Percentiles rank a stretch among this genome's conserved stretches.
Evolutionary conservation across 2,797 vertebrate species (phyloP).

Genomic region (Sciaenops ocellatus): DNA sequence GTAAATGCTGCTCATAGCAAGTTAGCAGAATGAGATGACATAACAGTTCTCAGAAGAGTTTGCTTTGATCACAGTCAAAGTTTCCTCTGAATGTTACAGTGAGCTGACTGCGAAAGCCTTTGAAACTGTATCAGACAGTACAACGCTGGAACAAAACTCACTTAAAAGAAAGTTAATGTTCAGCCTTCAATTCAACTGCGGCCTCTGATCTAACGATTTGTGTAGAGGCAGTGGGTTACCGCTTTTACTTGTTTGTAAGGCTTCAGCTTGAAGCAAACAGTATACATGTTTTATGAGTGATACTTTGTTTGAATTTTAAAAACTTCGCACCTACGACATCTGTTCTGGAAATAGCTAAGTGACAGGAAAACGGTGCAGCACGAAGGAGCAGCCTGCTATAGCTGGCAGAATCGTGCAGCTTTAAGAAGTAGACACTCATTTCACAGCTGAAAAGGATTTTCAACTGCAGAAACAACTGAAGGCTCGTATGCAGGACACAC

Average conservation of each 20-base stretch:
- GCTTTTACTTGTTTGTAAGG: conserved; percentile 26
- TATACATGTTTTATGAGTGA: conserved; percentile 49
- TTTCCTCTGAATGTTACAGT: conserved; percentile 1
- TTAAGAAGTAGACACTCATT: conserved; percentile 10
- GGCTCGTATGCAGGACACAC: conserved; percentile 25
- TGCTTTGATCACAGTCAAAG: conserved; percentile 9
- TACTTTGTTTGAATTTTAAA: conserved; percentile 43
- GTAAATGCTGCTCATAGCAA: background rate
- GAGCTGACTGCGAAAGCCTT: conserved; percentile 10
- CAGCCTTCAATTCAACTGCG: conserved; percentile 5
- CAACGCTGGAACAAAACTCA: conserved; percentile 10
- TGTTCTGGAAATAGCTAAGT: conserved; percentile 46
- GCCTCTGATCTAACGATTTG: conserved; percentile 21
- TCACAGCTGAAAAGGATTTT: conserved; percentile 26
- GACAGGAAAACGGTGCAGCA: conserved; percentile 15
- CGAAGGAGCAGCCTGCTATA: conserved; percentile 5
- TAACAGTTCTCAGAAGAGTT: background rate
- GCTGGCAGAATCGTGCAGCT: conserved; percentile 11
- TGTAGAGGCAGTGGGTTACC: conserved; percentile 15
- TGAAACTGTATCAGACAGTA: conserved; percentile 31
- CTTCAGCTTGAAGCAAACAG: conserved; percentile 19
- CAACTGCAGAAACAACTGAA: conserved; percentile 31
- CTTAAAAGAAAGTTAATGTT: conserved; percentile 33
- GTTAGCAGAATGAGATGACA: conserved; percentile 20
- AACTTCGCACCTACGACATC: conserved; percentile 35